Evolutionary conservation across 2,113 vertebrate species (phyloP).

Genomic region (Argyrosomus japonicus): DNA sequence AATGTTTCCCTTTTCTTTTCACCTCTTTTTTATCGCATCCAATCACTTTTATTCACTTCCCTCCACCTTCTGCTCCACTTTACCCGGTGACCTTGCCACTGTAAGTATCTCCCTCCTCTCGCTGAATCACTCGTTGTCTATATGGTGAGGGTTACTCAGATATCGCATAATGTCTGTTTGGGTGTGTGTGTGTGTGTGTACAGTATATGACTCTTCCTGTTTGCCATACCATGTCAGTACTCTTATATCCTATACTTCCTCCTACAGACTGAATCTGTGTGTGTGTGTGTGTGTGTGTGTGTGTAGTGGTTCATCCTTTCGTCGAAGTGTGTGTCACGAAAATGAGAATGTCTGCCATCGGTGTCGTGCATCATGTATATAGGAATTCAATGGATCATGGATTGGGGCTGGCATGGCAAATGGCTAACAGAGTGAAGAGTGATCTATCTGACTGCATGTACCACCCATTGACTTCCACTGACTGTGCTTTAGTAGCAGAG

Average conservation of each 20-base stretch:
- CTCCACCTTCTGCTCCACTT: slow-evolving; percentile 76
- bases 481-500: slow-evolving; percentile 64
- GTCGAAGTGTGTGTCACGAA: slow-evolving; percentile 38
- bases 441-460: slow-evolving; percentile 68
- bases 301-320: slow-evolving; percentile 1
- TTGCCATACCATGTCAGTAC: slow-evolving; percentile 13
- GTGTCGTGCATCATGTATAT: slow-evolving; percentile 62
- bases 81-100: slow-evolving; percentile 72
- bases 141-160: slow-evolving; percentile 31
- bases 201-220: slow-evolving; percentile 27
- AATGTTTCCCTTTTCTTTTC: slow-evolving; percentile 77
- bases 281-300: slow-evolving; percentile 30
- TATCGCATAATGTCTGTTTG: slow-evolving; percentile 7
- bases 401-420: slow-evolving; percentile 64
- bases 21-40: slow-evolving; percentile 72
- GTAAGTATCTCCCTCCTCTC: slow-evolving; percentile 79
- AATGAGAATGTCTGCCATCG: slow-evolving; percentile 39
- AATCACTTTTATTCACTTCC: slow-evolving; percentile 76
- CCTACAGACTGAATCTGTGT: background rate
- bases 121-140: slow-evolving; percentile 42
- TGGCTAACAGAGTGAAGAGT: slow-evolving; percentile 62
- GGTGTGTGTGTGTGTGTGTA: slow-evolving; percentile 17
- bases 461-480: slow-evolving; percentile 67
- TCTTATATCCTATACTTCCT: background rate
- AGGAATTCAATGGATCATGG: slow-evolving; percentile 68